Evolutionary conservation across 2,888 invertebrate species (phyloP).

Genomic region (Nomada fabriciana): DNA sequence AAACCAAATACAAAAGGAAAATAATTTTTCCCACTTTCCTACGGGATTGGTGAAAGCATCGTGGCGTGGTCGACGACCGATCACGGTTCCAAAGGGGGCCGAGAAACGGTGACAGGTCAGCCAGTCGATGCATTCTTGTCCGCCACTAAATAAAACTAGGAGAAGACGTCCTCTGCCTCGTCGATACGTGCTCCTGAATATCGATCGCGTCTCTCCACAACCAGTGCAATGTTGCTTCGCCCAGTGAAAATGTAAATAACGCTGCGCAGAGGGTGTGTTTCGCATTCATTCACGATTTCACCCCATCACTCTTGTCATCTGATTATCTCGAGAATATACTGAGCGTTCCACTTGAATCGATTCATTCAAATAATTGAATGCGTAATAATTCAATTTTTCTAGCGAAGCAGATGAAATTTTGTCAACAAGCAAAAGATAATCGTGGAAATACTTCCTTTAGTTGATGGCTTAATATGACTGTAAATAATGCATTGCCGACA

Average conservation of each 20-base stretch:
- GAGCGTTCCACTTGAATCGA: too few species aligned
- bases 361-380: too few species aligned
- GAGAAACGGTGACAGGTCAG: conserved; percentile 5
- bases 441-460: too few species aligned
- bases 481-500: not conserved
- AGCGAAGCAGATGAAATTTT: too few species aligned
- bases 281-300: not conserved
- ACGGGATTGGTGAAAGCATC: not conserved
- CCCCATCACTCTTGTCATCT: not conserved
- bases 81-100: not conserved
- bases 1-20: too few species aligned
- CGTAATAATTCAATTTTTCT: too few species aligned
- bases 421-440: too few species aligned
- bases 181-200: conserved; percentile 7
- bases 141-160: conserved; percentile 32
- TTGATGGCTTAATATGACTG: too few species aligned
- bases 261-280: too few species aligned
- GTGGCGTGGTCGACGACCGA: conserved; percentile 14
- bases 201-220: not conserved
- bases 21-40: not conserved
- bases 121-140: conserved; percentile 33
- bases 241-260: not conserved
- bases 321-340: too few species aligned
- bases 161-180: conserved; percentile 8
- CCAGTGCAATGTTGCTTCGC: not conserved